phyloP scores from a whole-genome alignment of 64 coral and sea anemone genomes.

The Stichodactyla mertensii region DNA sequence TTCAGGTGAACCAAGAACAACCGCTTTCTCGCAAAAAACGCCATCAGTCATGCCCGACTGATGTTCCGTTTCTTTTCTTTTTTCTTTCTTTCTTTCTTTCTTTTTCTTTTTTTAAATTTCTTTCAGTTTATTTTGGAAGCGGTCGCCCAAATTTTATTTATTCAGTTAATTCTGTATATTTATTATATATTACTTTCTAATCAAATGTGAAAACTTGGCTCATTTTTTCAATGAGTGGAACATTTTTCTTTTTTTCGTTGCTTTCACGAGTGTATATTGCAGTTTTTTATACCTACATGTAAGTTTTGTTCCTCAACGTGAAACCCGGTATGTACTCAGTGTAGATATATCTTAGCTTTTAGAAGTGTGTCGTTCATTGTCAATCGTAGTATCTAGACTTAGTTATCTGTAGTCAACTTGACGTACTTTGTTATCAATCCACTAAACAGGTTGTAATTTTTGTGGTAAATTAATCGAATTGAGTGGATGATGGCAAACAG shows the following conservation, averaged over 20 bases:
- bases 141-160: background rate
- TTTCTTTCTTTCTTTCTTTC: background rate
- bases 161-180: slow-evolving; percentile 5
- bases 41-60: background rate
- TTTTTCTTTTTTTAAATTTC: too few species aligned
- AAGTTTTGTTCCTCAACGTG: background rate
- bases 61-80: background rate
- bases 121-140: background rate
- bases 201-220: background rate
- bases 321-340: background rate
- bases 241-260: background rate
- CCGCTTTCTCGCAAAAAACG: background rate
- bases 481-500: background rate
- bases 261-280: background rate
- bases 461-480: background rate
- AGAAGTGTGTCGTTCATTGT: too few species aligned
- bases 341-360: background rate
- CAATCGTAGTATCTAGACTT: too few species aligned
- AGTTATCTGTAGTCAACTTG: background rate
- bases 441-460: background rate
- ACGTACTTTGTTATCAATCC: background rate
- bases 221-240: background rate
- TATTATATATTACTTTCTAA: slow-evolving; percentile 10
- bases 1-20: background rate
- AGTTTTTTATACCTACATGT: background rate